Evolutionary conservation across 2,797 vertebrate genomes (phyloP).

Genomic region (Micropoecilia bifurca): DNA sequence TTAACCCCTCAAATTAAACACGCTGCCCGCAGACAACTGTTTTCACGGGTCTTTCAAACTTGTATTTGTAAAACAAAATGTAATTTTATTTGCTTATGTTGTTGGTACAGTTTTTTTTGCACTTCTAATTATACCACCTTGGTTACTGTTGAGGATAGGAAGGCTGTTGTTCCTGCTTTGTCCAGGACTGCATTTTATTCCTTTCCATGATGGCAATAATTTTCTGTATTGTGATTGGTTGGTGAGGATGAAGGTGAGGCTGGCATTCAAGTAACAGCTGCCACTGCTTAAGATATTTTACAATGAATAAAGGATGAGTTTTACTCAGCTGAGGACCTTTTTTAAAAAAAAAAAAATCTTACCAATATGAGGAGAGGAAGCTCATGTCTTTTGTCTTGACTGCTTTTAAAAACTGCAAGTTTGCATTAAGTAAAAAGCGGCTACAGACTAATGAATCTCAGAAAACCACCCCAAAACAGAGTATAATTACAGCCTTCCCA

Average conservation of each 20-base stretch:
- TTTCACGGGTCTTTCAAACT: not conserved
- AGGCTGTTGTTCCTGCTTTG: not conserved
- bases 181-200: not conserved
- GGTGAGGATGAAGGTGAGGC: not conserved
- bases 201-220: not conserved
- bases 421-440: slow-evolving; percentile 38
- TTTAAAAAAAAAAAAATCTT: not conserved
- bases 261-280: not conserved
- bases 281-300: not conserved
- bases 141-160: not conserved
- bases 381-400: not conserved
- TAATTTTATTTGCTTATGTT: not conserved
- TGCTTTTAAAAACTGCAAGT: slow-evolving; percentile 4
- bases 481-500: slow-evolving; percentile 12
- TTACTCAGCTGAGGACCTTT: not conserved
- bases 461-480: slow-evolving; percentile 23
- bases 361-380: not conserved
- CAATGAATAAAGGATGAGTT: not conserved
- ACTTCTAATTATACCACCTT: no score
- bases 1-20: no score
- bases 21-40: not conserved
- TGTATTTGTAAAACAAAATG: no score
- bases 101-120: no score
- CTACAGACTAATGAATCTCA: slow-evolving; percentile 48
- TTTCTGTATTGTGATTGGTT: not conserved